These are phyloP conservation scores for Hesperia comma DNA, from an alignment of 2,888 invertebrate species.

Conservation along the genomic window DNA sequence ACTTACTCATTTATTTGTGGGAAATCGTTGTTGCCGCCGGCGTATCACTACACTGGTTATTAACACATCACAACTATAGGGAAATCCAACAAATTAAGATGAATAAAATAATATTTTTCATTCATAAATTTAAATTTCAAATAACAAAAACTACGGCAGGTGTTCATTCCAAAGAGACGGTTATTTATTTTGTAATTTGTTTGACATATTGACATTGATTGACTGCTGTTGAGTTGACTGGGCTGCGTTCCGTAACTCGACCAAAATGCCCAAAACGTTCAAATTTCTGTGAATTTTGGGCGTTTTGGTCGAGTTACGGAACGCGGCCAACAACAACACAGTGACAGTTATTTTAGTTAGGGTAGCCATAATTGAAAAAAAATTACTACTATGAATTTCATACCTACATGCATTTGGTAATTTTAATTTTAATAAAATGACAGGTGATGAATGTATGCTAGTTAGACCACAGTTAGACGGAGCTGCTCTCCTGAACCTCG, in stretches of 20 bases:
- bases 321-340: no score
- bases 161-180: constrained; percentile 46
- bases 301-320: no score
- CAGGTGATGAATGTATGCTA: no score
- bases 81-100: constrained; percentile 6
- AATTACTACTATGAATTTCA: neutral
- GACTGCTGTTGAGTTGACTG: neutral
- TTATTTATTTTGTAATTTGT: constrained; percentile 7
- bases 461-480: no score
- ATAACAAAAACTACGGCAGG: constrained; percentile 39
- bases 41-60: neutral
- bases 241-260: no score
- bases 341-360: neutral
- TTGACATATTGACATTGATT: constrained; percentile 1
- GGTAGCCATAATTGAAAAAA: neutral
- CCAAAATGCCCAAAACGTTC: no score
- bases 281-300: no score
- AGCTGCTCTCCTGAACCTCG: no score
- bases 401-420: no score
- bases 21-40: constrained; percentile 2
- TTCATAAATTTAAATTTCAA: constrained; percentile 55
- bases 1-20: constrained; percentile 44
- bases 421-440: no score
- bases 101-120: constrained; percentile 51
- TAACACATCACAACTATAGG: neutral